Evolutionary conservation across 2,888 invertebrate species (phyloP).

Genomic region (Nyleta sp.): DNA sequence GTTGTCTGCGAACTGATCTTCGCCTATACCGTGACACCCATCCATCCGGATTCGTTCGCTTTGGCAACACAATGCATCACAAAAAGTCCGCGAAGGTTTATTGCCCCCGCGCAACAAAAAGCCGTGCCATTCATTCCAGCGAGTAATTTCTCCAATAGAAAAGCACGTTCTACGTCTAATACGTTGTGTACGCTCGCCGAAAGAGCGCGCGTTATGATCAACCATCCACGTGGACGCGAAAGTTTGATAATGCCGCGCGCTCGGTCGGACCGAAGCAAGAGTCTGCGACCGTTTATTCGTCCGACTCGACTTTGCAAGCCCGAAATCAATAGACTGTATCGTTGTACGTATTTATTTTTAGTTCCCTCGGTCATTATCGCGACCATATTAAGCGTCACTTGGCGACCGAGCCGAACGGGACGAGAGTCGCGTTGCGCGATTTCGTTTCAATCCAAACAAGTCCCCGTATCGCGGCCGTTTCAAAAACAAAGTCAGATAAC

Average conservation of each 20-base stretch:
- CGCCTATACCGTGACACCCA: not conserved
- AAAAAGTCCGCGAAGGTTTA: slow-evolving; percentile 25
- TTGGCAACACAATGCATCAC: slow-evolving; percentile 4
- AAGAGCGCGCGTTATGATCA: slow-evolving; percentile 24
- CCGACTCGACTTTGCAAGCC: slow-evolving; percentile 29
- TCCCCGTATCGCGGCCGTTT: slow-evolving; percentile 17
- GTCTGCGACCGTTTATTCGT: slow-evolving; percentile 7
- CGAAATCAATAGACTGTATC: slow-evolving; percentile 46
- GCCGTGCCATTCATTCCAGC: slow-evolving; percentile 32
- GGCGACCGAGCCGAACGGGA: not conserved
- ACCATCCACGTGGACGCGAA: slow-evolving; percentile 18
- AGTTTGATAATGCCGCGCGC: slow-evolving; percentile 26
- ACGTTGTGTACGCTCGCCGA: slow-evolving; percentile 12
- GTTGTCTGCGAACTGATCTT: not conserved
- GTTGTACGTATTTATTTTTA: slow-evolving; percentile 51
- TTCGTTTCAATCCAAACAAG: slow-evolving; percentile 23
- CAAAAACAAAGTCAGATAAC: slow-evolving; percentile 28
- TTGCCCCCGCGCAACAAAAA: slow-evolving; percentile 25
- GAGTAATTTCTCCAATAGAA: slow-evolving; percentile 48
- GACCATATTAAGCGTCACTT: slow-evolving; percentile 34
- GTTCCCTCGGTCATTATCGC: slow-evolving; percentile 25
- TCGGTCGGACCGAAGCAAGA: not conserved
- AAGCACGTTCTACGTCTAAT: slow-evolving; percentile 23
- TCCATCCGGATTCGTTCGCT: slow-evolving; percentile 1
- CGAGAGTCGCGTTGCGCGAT: slow-evolving; percentile 21